Evolutionary conservation across 2,113 vertebrate species (phyloP).

Genomic region (Pomatostomus ruficeps): DNA sequence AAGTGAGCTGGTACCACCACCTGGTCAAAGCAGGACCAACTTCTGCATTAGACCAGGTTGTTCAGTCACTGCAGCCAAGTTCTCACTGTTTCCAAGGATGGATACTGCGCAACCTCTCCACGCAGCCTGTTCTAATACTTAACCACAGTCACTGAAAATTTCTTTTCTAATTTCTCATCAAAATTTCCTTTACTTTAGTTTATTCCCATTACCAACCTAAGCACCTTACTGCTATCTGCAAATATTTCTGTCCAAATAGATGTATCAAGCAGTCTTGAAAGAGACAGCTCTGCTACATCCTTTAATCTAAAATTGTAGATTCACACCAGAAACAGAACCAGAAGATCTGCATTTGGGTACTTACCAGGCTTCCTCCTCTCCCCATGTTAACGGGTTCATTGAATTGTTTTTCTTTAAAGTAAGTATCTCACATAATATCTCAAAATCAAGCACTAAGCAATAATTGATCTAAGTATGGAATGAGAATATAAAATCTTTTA

Average conservation of each 20-base stretch:
- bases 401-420: background rate
- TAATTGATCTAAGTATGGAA: background rate
- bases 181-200: background rate
- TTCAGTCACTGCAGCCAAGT: background rate
- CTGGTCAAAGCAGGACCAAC: background rate
- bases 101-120: background rate
- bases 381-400: background rate
- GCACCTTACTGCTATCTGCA: background rate
- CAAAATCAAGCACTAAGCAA: background rate
- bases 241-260: background rate
- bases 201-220: background rate
- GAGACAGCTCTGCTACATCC: background rate
- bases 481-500: background rate
- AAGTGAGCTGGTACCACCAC: background rate
- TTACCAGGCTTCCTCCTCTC: background rate
- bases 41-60: background rate
- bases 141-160: background rate
- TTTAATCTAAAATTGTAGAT: background rate
- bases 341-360: background rate
- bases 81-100: background rate
- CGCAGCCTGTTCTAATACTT: background rate
- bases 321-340: background rate
- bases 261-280: background rate
- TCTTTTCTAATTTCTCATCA: background rate
- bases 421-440: background rate